phyloP scores from a whole-genome alignment of 2,797 vertebrate species.

The Arvicola amphibius region DNA sequence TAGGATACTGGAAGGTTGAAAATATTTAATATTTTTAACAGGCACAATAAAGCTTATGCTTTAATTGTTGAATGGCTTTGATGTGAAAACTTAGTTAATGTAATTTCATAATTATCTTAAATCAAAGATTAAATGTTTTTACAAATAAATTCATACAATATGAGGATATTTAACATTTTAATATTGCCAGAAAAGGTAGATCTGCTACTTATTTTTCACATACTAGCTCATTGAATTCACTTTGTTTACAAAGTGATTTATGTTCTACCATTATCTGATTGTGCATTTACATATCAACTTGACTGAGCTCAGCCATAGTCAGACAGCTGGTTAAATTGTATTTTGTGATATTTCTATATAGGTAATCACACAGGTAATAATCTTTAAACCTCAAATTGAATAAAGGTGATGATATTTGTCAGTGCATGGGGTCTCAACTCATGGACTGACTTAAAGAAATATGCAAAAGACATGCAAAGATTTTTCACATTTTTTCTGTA shows the following conservation, averaged over 20 bases:
- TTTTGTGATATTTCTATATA: not conserved
- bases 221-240: not conserved
- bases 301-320: not conserved
- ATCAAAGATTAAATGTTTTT: not conserved
- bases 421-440: not conserved
- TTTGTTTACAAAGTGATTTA: conserved; percentile 26
- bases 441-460: not conserved
- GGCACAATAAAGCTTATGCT: not conserved
- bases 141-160: not conserved
- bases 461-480: not conserved
- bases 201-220: not conserved
- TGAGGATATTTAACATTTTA: not conserved
- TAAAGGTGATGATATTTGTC: not conserved
- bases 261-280: not conserved
- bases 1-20: not conserved
- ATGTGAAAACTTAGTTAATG: not conserved
- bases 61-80: not conserved
- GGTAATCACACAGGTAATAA: not conserved
- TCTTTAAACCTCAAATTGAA: not conserved
- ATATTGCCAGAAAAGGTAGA: not conserved
- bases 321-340: not conserved
- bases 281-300: not conserved
- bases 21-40: not conserved
- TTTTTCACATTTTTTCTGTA: not conserved
- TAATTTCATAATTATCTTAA: conserved; percentile 12